A percentile compares a stretch with the other conserved stretches of the same genome.
These are phyloP conservation scores for Machimus rusticus DNA, from an alignment of 2,888 invertebrate species.

Conservation along the genomic window DNA sequence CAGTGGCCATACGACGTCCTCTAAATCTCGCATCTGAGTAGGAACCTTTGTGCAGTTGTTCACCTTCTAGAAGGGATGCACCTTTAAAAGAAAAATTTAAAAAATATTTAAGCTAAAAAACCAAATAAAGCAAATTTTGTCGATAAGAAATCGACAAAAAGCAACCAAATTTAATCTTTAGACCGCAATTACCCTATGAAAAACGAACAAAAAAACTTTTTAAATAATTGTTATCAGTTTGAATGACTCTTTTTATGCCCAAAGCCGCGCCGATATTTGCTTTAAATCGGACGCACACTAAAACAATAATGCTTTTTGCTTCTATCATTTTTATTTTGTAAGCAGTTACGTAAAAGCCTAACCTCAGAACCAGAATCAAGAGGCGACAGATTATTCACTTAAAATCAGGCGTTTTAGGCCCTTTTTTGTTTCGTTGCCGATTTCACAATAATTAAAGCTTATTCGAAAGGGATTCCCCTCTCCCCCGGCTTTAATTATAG, in stretches of 20 bases:
- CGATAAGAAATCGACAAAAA: neutral
- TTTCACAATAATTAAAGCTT: neutral
- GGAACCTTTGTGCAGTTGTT: neutral
- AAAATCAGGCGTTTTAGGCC: too few relatives aligned
- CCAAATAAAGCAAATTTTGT: neutral
- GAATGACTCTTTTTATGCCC: neutral
- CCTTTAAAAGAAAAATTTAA: neutral
- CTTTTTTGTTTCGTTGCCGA: neutral
- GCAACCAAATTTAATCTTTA: neutral
- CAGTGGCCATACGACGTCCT: neutral
- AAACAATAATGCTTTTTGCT: neutral
- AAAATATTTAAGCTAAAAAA: neutral
- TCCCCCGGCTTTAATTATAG: too few relatives aligned
- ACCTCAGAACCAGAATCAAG: neutral
- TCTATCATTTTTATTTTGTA: neutral
- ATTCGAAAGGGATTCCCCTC: neutral
- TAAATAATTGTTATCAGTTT: neutral
- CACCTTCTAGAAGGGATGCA: neutral
- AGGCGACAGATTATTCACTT: neutral
- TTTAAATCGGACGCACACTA: neutral
- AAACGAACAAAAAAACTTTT: neutral
- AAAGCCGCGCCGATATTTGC: neutral
- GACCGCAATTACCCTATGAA: neutral
- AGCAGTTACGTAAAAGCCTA: neutral
- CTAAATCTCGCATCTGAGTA: constrained; percentile 19